Conservation (phyloP, 2,797 vertebrate genomes). For the Cirrhinus molitorella region DNA sequence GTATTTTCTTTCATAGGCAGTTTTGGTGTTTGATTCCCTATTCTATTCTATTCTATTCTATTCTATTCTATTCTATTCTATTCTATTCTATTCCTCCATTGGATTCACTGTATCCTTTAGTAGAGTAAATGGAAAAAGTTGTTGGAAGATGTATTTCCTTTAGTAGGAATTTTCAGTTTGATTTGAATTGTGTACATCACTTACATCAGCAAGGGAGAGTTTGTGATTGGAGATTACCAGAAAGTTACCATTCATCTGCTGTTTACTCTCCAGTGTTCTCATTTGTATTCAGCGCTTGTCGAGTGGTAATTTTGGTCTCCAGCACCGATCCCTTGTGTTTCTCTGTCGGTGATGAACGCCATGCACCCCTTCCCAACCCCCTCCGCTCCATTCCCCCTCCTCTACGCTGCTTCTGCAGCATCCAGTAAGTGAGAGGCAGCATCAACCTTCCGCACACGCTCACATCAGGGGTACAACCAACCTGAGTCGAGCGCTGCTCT, state of each 20-base stretch:
- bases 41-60: neutral
- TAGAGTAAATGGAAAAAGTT: neutral
- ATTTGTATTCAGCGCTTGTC: neutral
- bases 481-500: constrained; percentile 38
- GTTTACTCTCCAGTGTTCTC: neutral
- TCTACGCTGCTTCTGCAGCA: constrained; percentile 64
- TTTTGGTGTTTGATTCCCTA: neutral
- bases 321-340: constrained; percentile 30
- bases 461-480: constrained; percentile 47
- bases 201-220: neutral
- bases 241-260: neutral
- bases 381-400: constrained; percentile 21
- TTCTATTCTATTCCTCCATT: neutral
- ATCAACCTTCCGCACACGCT: constrained; percentile 39
- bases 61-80: neutral
- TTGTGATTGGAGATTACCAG: neutral
- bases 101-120: neutral
- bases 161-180: neutral
- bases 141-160: neutral
- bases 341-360: constrained; percentile 12
- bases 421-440: constrained; percentile 61
- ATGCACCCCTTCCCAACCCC: constrained; percentile 19
- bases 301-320: neutral
- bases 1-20: too few species aligned
- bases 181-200: neutral